Percentiles rank a stretch among this genome's conserved stretches.
Evolutionary conservation across 2,113 vertebrate species (phyloP).

Genomic region (Odontesthes bonariensis): DNA sequence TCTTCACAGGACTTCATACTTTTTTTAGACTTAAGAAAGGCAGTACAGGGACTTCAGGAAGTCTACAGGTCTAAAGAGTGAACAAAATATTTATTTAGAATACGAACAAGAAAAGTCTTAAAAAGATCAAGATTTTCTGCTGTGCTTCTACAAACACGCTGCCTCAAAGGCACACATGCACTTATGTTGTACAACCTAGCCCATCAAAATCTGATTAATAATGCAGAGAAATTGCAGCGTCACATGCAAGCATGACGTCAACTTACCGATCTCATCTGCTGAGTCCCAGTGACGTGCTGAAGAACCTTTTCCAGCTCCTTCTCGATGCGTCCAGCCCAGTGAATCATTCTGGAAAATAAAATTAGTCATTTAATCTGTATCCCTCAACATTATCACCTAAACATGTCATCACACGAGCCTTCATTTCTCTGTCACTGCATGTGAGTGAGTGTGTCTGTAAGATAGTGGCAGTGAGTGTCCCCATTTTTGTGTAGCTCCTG

Average conservation of each 20-base stretch:
- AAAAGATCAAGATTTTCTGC: conserved; percentile 2
- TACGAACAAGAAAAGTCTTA: background rate
- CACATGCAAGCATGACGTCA: conserved; percentile 53
- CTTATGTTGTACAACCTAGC: conserved; percentile 30
- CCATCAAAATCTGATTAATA: conserved; percentile 53
- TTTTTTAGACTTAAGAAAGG: background rate
- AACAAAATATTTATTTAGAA: background rate
- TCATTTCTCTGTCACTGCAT: conserved; percentile 21
- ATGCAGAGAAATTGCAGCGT: conserved; percentile 48
- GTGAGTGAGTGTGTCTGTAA: conserved; percentile 30
- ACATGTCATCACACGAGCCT: background rate
- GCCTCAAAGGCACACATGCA: conserved; percentile 1
- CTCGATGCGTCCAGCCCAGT: conserved; percentile 88
- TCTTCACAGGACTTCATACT: background rate
- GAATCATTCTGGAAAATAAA: conserved; percentile 82
- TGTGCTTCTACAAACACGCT: conserved; percentile 17
- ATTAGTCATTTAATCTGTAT: conserved; percentile 26
- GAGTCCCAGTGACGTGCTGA: conserved; percentile 84
- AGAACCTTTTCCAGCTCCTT: conserved; percentile 87
- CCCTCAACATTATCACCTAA: conserved; percentile 23
- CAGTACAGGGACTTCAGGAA: background rate
- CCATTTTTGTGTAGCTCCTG: conserved; percentile 29
- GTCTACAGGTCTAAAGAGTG: background rate
- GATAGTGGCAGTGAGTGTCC: background rate
- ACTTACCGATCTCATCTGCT: conserved; percentile 86